These are phyloP conservation scores for Notothenia rossii DNA, from an alignment of 2,113 vertebrate species.

Conservation along the genomic window DNA sequence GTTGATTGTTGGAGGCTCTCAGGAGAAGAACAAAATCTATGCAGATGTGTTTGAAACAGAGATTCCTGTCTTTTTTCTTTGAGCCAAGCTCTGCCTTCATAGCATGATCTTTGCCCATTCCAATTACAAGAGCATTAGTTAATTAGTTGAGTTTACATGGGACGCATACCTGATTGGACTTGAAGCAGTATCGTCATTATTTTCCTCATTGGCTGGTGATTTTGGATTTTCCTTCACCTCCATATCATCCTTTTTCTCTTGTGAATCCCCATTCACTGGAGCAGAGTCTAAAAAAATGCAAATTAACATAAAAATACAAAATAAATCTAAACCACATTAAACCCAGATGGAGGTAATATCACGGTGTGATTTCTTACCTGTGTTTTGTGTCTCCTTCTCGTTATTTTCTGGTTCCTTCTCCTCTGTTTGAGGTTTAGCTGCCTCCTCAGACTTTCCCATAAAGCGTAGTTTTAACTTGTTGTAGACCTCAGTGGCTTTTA, in stretches of 20 bases:
- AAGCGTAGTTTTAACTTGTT: conserved; percentile 94
- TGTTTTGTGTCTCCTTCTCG: conserved; percentile 75
- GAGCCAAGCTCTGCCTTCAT: not conserved
- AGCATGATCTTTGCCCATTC: not conserved
- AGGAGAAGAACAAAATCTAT: too few relatives aligned
- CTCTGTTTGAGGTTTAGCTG: conserved; percentile 85
- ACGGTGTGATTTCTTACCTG: conserved; percentile 66
- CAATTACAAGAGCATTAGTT: not conserved
- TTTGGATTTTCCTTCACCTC: conserved; percentile 71
- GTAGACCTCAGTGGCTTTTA: conserved; percentile 94
- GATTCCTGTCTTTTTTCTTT: not conserved
- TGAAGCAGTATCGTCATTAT: conserved; percentile 62
- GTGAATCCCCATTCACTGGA: conserved; percentile 91
- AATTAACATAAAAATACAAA: not conserved
- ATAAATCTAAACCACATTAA: not conserved
- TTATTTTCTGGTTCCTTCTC: conserved; percentile 79
- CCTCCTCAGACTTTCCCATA: conserved; percentile 87
- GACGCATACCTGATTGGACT: conserved; percentile 78
- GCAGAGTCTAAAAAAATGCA: conserved; percentile 78
- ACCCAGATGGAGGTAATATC: not conserved
- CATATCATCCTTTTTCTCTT: conserved; percentile 83
- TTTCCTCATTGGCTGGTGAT: conserved; percentile 69
- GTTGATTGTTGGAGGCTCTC: too few relatives aligned
- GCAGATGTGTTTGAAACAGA: not conserved
- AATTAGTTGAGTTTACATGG: not conserved